These are phyloP conservation scores for Myathropa florea DNA, from an alignment of 2,888 invertebrate genomes.

Conservation along the genomic window DNA sequence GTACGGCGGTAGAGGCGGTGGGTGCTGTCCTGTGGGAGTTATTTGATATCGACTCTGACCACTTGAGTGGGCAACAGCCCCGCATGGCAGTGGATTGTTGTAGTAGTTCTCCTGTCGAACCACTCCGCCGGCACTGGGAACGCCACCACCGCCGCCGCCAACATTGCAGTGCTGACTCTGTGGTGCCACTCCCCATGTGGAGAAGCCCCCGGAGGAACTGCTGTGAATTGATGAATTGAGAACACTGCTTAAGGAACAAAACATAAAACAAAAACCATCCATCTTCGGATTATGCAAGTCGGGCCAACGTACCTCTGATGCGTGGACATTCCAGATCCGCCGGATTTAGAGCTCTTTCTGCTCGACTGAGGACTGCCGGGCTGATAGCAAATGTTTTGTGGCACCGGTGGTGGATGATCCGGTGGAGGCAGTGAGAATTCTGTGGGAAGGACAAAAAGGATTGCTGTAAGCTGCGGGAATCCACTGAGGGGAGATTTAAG, in stretches of 20 bases:
- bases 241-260: conserved; percentile 73
- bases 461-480: not conserved
- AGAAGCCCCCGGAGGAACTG: conserved; percentile 80
- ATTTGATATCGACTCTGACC: conserved; percentile 80
- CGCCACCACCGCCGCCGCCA: conserved; percentile 20
- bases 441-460: conserved; percentile 65
- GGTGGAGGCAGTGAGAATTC: conserved; percentile 84
- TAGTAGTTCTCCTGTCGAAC: conserved; percentile 79
- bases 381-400: conserved; percentile 76
- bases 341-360: conserved; percentile 80
- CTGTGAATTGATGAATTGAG: conserved; percentile 80
- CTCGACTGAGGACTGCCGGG: conserved; percentile 80
- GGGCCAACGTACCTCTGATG: conserved; percentile 78
- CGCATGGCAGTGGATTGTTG: conserved; percentile 79
- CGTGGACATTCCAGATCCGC: conserved; percentile 80
- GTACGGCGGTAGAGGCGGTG: conserved; percentile 79
- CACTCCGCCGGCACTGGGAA: conserved; percentile 60
- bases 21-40: conserved; percentile 80
- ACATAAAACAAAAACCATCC: conserved; percentile 32
- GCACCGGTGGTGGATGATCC: conserved; percentile 83
- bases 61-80: conserved; percentile 71
- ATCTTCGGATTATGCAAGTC: not conserved
- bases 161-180: conserved; percentile 74
- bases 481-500: conserved; percentile 35
- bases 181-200: conserved; percentile 80